phyloP scores from a whole-genome alignment of 2,888 invertebrate genomes.

The Acleris laterana region DNA sequence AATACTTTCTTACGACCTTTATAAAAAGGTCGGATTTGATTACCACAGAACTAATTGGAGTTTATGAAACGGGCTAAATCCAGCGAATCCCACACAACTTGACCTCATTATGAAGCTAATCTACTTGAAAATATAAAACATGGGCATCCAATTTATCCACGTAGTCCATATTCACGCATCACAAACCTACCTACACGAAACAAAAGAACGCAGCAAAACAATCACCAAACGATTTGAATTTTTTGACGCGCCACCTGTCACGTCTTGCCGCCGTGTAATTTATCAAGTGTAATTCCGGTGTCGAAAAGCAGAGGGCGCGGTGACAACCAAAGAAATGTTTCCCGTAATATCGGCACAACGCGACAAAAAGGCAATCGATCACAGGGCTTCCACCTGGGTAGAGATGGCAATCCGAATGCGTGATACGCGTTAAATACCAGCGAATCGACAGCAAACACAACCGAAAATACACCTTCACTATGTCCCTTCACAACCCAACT shows the following conservation, averaged over 20 bases:
- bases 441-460: conserved; percentile 46
- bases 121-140: no score
- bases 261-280: conserved; percentile 55
- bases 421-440: conserved; percentile 73
- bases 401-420: conserved; percentile 68
- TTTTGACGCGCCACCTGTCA: conserved; percentile 45
- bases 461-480: conserved; percentile 50
- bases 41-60: no score
- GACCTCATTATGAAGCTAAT: no score
- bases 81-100: no score
- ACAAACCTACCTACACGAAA: conserved; percentile 2
- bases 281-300: conserved; percentile 64
- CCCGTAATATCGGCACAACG: conserved; percentile 59
- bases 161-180: background rate
- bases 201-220: conserved; percentile 5
- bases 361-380: conserved; percentile 79
- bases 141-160: no score
- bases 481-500: conserved; percentile 40
- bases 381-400: conserved; percentile 69
- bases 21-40: no score
- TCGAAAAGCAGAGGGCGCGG: conserved; percentile 58
- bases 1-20: no score
- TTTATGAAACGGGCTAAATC: no score
- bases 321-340: conserved; percentile 68
- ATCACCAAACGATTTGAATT: conserved; percentile 23